phyloP scores from a whole-genome alignment of 2,888 invertebrate species.

The Rugalucina vietnamica region DNA sequence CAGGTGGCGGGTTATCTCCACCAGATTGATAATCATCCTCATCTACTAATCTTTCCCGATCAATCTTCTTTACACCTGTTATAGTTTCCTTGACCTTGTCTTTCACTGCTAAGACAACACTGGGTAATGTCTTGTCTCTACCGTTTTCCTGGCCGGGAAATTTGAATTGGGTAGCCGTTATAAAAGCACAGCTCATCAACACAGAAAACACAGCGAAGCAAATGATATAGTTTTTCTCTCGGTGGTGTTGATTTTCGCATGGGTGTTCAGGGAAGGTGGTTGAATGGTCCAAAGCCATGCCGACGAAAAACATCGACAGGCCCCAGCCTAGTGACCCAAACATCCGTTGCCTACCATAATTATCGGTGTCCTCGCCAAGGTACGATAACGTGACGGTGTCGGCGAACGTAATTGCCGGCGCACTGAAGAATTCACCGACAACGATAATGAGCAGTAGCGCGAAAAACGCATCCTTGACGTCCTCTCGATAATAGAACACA shows the following conservation, averaged over 20 bases:
- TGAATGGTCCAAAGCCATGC: conserved; percentile 93
- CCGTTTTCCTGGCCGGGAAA: conserved; percentile 84
- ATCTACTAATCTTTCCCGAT: conserved; percentile 70
- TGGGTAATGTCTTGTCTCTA: conserved; percentile 72
- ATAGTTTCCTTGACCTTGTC: conserved; percentile 75
- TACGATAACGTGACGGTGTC: conserved; percentile 86
- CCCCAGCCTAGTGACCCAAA: conserved; percentile 99
- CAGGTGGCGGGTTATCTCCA: conserved; percentile 67
- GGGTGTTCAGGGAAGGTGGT: conserved; percentile 97
- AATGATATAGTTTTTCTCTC: conserved; percentile 99
- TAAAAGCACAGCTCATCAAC: conserved; percentile 96
- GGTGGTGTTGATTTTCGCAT: conserved; percentile 91
- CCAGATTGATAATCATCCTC: conserved; percentile 64
- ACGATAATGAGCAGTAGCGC: conserved; percentile 95
- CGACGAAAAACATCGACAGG: conserved; percentile 99
- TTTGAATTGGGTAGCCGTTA: conserved; percentile 94
- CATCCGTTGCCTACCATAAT: conserved; percentile 98
- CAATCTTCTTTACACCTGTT: conserved; percentile 70
- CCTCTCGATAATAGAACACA: conserved; percentile 93
- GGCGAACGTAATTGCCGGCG: conserved; percentile 96
- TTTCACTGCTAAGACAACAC: conserved; percentile 76
- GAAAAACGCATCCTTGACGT: conserved; percentile 98
- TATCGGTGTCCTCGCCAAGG: conserved; percentile 90
- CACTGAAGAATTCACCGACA: conserved; percentile 98
- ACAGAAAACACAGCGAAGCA: conserved; percentile 99